Evolutionary conservation across 1,140 invertebrate species (phyloP), one percentile per base, ranked within the genome.

Genomic region (Anagrus nilaparvatae): DNA sequence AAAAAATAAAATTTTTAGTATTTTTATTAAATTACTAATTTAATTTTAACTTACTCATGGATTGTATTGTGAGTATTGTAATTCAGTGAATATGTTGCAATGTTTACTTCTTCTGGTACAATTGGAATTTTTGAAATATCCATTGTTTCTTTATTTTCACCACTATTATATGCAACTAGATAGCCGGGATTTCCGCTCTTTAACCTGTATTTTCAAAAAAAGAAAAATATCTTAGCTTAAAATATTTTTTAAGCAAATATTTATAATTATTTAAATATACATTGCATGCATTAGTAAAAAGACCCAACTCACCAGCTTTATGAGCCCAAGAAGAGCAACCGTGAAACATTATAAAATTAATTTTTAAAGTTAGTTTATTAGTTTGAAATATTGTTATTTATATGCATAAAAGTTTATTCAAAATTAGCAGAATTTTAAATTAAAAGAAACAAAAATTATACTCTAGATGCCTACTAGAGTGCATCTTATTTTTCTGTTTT

Each of bases 141-240:
- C n/a, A 71, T 65, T 2, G 38, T 47, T 3, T 60, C 60, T 1
- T 48, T 49, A n/a, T 63, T 31, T 8, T 70, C 54, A 24, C 63
- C 69, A 25, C 76, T 73, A 62, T 82, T 81, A 27, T 75, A 72
- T 1, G 73, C 70, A 2, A 84, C 76, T 36, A 84, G 59, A 54
- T 72, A 78, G 8, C 81, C 81, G 5, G 81, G 81, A 58, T 75
- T 78, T 23, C 81, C 81, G 51, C 73, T 74, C 49, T 78, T 78
- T 34, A 80, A 60, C 63, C 82, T 81, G 41, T 44, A 33, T n/a
- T n/a, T n/a, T n/a, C n/a, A n/a, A 37, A 51, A 35, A 56, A 52
- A 34, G 38, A 49, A 49, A 43, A 38, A 32, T 31, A 30, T 30
- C n/a, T 23, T 8, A 20, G 32, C 38, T 12, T 43, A 18, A 25